A percentile compares a stretch with the other conserved stretches of the same genome.
These are phyloP conservation scores for Stenodera caucasica DNA, from an alignment of 2,888 invertebrate species.

Conservation along the genomic window DNA sequence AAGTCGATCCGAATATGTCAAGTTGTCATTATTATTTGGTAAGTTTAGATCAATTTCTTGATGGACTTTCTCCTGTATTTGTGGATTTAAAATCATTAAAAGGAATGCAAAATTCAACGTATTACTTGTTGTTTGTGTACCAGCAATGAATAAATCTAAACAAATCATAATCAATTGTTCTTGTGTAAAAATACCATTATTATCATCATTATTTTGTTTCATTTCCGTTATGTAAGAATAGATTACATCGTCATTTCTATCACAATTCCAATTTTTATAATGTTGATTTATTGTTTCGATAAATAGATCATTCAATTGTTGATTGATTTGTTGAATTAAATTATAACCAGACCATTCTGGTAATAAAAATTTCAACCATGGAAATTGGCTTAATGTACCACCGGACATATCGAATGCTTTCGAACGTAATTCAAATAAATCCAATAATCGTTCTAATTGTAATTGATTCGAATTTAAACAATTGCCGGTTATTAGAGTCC, in stretches of 20 bases:
- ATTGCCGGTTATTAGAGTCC: constrained; percentile 61
- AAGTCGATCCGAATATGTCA: constrained; percentile 53
- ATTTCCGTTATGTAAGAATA: constrained; percentile 67
- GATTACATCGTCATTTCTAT: constrained; percentile 62
- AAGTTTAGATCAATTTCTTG: constrained; percentile 57
- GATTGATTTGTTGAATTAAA: constrained; percentile 61
- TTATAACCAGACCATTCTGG: constrained; percentile 66
- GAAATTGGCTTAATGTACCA: constrained; percentile 61
- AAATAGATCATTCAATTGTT: constrained; percentile 59
- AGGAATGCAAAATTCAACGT: constrained; percentile 64
- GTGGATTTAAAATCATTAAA: constrained; percentile 61
- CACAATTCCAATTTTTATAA: constrained; percentile 55
- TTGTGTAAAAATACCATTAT: constrained; percentile 54
- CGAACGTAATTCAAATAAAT: constrained; percentile 57
- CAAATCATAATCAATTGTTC: constrained; percentile 67
- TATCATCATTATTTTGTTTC: constrained; percentile 46
- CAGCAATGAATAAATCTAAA: constrained; percentile 70
- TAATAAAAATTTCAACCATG: constrained; percentile 65
- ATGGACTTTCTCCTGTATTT: constrained; percentile 62
- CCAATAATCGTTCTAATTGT: constrained; percentile 55
- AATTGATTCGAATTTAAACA: constrained; percentile 56
- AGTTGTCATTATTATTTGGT: constrained; percentile 50
- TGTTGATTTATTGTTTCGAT: constrained; percentile 63
- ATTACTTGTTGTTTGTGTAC: constrained; percentile 70
- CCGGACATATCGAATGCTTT: constrained; percentile 57